Conservation (phyloP, 2,113 vertebrate species). For the Cranoglanis bouderius region DNA sequence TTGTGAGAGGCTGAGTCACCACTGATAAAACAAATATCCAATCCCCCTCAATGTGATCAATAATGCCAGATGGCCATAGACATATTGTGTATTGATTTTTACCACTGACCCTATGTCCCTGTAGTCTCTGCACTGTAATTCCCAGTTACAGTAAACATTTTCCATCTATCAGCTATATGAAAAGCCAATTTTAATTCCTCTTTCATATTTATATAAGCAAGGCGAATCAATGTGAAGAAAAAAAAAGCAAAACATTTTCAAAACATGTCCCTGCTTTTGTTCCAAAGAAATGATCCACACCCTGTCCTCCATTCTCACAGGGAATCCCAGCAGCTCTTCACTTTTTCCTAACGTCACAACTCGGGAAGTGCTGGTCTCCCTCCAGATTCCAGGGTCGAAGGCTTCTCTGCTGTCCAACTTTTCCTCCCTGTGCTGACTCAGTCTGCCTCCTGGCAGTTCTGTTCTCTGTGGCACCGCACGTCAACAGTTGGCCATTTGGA, state of each 20-base stretch:
- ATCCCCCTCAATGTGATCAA: conserved; percentile 36
- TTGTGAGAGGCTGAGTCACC: background rate
- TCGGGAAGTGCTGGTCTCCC: conserved; percentile 45
- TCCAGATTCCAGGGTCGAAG: conserved; percentile 50
- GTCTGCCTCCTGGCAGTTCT: conserved; percentile 51
- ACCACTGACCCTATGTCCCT: conserved; percentile 29
- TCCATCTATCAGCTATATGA: background rate
- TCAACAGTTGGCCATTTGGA: conserved; percentile 56
- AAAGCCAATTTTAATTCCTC: background rate
- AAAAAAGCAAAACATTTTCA: background rate
- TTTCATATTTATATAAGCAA: background rate
- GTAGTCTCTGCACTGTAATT: background rate
- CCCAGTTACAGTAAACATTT: background rate
- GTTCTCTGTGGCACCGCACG: conserved; percentile 40
- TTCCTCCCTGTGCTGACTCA: conserved; percentile 53
- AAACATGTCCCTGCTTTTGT: conserved; percentile 7
- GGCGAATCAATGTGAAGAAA: background rate
- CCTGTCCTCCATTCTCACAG: conserved; percentile 36
- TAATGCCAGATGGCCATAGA: conserved; percentile 34
- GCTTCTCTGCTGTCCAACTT: conserved; percentile 33
- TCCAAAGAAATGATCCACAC: conserved; percentile 17
- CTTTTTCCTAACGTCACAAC: conserved; percentile 49
- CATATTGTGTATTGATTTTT: conserved; percentile 50
- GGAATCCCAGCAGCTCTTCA: conserved; percentile 55
- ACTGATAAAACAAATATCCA: conserved; percentile 32